phyloP scores from a whole-genome alignment of 2,888 invertebrate genomes.

The Himalopsyche tibetana region DNA sequence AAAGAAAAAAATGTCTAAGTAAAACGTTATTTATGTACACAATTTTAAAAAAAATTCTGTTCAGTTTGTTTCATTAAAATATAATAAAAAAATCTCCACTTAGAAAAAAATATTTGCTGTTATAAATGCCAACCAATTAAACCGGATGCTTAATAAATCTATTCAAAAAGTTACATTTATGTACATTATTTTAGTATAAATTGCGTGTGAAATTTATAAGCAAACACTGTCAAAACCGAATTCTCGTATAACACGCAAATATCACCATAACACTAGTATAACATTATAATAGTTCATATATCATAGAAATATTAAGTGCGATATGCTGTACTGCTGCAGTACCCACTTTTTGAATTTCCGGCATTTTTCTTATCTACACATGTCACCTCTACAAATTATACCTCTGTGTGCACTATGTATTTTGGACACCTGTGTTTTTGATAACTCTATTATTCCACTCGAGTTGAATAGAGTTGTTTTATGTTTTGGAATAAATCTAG shows the following conservation, averaged over 20 bases:
- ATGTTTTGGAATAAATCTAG: too few species aligned
- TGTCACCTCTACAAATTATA: constrained; percentile 36
- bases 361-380: constrained; percentile 31
- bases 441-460: constrained; percentile 16
- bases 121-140: too few species aligned
- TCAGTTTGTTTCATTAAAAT: too few species aligned
- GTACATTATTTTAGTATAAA: background rate
- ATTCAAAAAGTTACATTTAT: too few species aligned
- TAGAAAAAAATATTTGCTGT: too few species aligned
- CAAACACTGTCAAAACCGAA: background rate
- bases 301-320: constrained; percentile 1
- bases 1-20: too few species aligned
- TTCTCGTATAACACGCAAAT: background rate
- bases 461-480: too few species aligned
- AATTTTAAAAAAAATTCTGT: too few species aligned
- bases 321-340: background rate
- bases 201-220: constrained; percentile 19
- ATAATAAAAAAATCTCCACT: too few species aligned
- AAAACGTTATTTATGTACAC: too few species aligned
- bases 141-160: too few species aligned
- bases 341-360: constrained; percentile 26
- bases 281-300: background rate
- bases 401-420: background rate
- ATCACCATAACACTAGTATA: background rate
- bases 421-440: constrained; percentile 4